Conservation (phyloP, 2,797 vertebrate species). For the Pipistrellus pipistrellus region DNA sequence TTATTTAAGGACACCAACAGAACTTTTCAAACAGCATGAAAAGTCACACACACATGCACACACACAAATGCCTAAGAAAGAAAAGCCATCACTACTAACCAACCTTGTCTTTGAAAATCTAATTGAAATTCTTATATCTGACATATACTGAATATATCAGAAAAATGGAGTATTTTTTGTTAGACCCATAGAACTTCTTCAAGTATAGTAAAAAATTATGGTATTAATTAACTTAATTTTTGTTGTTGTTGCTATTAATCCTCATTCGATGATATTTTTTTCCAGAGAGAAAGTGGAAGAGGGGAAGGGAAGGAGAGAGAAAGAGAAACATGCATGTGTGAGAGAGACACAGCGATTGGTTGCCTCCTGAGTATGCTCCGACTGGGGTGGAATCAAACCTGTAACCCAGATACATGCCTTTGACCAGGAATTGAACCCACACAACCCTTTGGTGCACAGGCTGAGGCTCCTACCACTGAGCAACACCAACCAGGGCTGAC, state of each 20-base stretch:
- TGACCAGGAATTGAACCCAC: neutral
- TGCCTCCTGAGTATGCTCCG: neutral
- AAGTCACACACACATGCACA: neutral
- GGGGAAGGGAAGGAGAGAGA: neutral
- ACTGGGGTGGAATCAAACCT: neutral
- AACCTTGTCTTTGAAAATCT: constrained; percentile 49
- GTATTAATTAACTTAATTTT: neutral
- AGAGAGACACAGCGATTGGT: neutral
- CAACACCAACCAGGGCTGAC: neutral
- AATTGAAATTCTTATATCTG: neutral
- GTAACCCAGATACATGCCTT: neutral
- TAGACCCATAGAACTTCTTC: neutral
- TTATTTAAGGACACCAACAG: constrained; percentile 51
- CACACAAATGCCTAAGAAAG: neutral
- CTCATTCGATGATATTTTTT: neutral
- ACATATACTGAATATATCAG: constrained; percentile 21
- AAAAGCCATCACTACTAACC: constrained; percentile 5
- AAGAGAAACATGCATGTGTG: neutral
- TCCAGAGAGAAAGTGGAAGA: neutral
- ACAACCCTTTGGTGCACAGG: neutral
- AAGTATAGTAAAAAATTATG: constrained; percentile 1
- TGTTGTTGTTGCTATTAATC: neutral
- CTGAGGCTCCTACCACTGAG: neutral
- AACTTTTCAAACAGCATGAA: constrained; percentile 56
- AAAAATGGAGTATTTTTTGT: constrained; percentile 40